Evolutionary conservation across 2,888 invertebrate species (phyloP), one percentile per base, ranked within the genome.

Genomic region (Halocaridina rubra): DNA sequence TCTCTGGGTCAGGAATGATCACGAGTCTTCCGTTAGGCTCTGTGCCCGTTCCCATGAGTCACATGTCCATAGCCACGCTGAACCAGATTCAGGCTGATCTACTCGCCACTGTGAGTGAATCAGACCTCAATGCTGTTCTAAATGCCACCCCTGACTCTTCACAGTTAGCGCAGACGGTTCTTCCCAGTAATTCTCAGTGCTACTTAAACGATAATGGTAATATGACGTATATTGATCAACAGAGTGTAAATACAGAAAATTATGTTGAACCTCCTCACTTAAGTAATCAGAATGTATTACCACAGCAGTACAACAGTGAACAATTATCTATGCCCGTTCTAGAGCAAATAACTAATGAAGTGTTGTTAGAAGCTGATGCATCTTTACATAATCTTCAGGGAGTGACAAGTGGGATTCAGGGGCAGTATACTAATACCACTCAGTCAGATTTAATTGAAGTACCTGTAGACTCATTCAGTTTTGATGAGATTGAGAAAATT

Each of bases 61-160:
- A 85, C 76, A 86, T 88, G 84, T 88, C 88, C 74, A 85, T 88
- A 75, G 88, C 85, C 32, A 86, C 88, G 10, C 72, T 88, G 24
- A 88, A 88, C 61, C 88, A 88, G 74, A 88, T 88, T 32, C 88
- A 88, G 53, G 88, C 84, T 29, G 88, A 88, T 53, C 74, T 88
- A 30, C 59, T 88, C 30, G 88, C 88, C 53, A 86, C 88, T 46
- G 88, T 88, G n/a, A 88, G 88, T 61, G 88, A 88, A 77, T 88
- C 88, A 8, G 88, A 88, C 67, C 77, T 88, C 19, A 88, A 88
- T 76, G 88, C 88, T 30, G 88, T 88, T 46, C 84, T 88, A 53
- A 88, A 88, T 75, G 88, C 88, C 61, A 88, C 88, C 16, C 88
- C 88, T 39, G 86, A 86, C n/a, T 79, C 86, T 22, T 84, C 86